Evolutionary conservation across 2,113 vertebrate species (phyloP).

Genomic region (Eptatretus burgeri): DNA sequence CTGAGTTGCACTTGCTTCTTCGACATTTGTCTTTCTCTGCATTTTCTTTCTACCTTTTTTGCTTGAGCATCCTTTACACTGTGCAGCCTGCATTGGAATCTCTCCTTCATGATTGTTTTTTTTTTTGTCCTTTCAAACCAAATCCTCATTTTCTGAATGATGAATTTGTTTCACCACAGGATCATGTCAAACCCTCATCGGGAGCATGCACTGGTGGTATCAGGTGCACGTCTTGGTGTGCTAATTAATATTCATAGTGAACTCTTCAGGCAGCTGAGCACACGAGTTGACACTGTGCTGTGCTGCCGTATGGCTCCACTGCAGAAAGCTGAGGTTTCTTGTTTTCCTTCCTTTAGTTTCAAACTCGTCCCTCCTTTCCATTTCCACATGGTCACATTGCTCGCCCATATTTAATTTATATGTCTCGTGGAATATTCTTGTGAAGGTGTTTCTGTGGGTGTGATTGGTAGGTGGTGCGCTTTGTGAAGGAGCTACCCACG

Average conservation of each 20-base stretch:
- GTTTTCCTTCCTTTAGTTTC: conserved; percentile 4
- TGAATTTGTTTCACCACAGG: not conserved
- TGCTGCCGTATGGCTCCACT: conserved; percentile 90
- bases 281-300: conserved; percentile 31
- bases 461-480: conserved; percentile 22
- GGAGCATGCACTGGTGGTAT: not conserved
- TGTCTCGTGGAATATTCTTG: too few species aligned
- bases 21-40: too few species aligned
- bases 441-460: not conserved
- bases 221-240: not conserved
- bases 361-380: not conserved
- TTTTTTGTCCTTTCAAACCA: too few species aligned
- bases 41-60: too few species aligned
- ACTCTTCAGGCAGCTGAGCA: not conserved
- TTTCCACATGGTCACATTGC: conserved; percentile 24
- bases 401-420: too few species aligned
- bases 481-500: conserved; percentile 87
- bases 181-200: not conserved
- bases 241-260: not conserved
- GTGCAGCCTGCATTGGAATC: too few species aligned
- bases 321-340: conserved; percentile 71
- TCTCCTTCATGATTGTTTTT: too few species aligned
- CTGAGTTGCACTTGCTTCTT: too few species aligned
- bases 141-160: too few species aligned
- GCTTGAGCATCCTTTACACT: too few species aligned